These are phyloP conservation scores for Heteromyza rotundicornis DNA, from an alignment of 2,888 invertebrate species.

Conservation along the genomic window DNA sequence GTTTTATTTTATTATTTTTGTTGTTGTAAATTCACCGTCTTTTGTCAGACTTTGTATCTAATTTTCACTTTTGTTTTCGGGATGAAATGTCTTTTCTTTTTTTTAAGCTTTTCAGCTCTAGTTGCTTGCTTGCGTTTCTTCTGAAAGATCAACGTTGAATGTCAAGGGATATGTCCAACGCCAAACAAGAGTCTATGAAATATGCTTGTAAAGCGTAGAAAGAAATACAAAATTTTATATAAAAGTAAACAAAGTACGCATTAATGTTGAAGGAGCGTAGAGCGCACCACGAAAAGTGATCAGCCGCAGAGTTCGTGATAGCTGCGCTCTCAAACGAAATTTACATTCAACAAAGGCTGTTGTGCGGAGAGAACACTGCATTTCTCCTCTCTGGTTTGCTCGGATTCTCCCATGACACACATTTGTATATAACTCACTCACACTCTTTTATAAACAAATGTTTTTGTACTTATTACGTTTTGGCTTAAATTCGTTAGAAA, in stretches of 20 bases:
- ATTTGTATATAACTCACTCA: neutral
- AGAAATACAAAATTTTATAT: neutral
- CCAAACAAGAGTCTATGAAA: neutral
- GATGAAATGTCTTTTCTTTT: neutral
- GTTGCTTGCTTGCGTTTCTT: neutral
- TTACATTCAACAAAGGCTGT: too few species aligned
- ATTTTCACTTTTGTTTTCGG: neutral
- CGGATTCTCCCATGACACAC: neutral
- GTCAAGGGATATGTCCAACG: constrained; percentile 8
- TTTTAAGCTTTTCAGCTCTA: neutral
- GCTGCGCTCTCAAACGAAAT: too few species aligned
- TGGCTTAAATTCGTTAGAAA: neutral
- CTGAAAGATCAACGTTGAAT: constrained; percentile 15
- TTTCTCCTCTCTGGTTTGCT: neutral
- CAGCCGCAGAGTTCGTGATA: neutral
- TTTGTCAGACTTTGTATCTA: too few species aligned
- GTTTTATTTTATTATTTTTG: neutral
- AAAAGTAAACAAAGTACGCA: neutral
- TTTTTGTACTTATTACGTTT: constrained; percentile 1
- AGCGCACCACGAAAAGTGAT: neutral
- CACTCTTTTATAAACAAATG: neutral
- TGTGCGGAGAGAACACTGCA: too few species aligned
- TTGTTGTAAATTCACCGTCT: too few species aligned
- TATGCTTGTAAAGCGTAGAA: constrained; percentile 1
- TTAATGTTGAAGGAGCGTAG: too few species aligned